These are phyloP conservation scores for Caenorhabditis doughertyi DNA, from an alignment of 2,888 invertebrate genomes.

Conservation along the genomic window DNA sequence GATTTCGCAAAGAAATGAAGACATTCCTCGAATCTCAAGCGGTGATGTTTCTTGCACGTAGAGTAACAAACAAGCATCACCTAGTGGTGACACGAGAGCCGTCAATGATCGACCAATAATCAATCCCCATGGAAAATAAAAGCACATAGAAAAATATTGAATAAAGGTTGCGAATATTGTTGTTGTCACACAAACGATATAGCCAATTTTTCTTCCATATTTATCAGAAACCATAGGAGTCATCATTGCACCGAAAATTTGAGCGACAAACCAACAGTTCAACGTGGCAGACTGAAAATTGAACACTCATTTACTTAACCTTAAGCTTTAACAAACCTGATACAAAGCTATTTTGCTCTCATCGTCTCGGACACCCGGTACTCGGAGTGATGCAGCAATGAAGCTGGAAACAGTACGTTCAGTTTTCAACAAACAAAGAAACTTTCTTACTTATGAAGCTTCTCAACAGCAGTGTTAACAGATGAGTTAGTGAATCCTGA, in stretches of 20 bases:
- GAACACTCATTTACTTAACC: neutral
- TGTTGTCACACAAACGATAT: slow-evolving; percentile 70
- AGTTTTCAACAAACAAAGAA: neutral
- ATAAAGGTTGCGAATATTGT: slow-evolving; percentile 70
- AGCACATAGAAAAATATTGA: slow-evolving; percentile 69
- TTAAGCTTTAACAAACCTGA: slow-evolving; percentile 36
- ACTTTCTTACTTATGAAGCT: slow-evolving; percentile 65
- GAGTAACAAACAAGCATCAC: slow-evolving; percentile 77
- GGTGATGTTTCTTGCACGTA: slow-evolving; percentile 79
- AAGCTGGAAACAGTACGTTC: slow-evolving; percentile 62
- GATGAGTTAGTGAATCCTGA: slow-evolving; percentile 80
- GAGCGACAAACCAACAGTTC: slow-evolving; percentile 79
- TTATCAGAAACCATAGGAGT: slow-evolving; percentile 78
- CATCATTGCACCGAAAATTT: slow-evolving; percentile 78
- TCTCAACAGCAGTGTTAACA: slow-evolving; percentile 79
- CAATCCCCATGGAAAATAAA: slow-evolving; percentile 73
- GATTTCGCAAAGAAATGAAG: slow-evolving; percentile 78
- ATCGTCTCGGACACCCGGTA: slow-evolving; percentile 66
- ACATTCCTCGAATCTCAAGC: slow-evolving; percentile 73
- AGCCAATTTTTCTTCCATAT: slow-evolving; percentile 79
- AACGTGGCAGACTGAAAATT: slow-evolving; percentile 71
- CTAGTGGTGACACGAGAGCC: slow-evolving; percentile 75
- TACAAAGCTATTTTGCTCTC: slow-evolving; percentile 67
- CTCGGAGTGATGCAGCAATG: slow-evolving; percentile 69
- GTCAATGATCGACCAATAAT: slow-evolving; percentile 75